Percentiles rank a stretch among this genome's conserved stretches.
phyloP scores from a whole-genome alignment of 2,888 invertebrate genomes.

The Erebia epiphron region DNA sequence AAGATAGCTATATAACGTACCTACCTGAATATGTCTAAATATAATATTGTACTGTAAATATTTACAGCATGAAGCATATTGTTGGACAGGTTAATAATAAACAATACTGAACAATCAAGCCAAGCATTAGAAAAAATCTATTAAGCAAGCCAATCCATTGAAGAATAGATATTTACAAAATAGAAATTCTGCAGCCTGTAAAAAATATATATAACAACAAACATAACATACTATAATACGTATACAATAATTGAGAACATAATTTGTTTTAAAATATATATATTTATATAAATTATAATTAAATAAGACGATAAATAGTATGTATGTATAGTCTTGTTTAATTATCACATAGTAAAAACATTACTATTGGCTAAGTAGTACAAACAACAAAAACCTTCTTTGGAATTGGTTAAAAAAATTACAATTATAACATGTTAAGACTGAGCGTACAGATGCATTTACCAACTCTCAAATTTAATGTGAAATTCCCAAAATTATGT shows the following conservation, averaged over 20 bases:
- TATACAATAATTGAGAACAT: not conserved
- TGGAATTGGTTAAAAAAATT: not conserved
- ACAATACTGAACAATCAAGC: constrained; percentile 34
- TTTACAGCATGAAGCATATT: not conserved
- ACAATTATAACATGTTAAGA: not conserved
- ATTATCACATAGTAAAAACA: too few species aligned
- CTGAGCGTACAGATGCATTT: constrained; percentile 4
- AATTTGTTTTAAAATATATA: too few species aligned
- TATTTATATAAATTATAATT: too few species aligned
- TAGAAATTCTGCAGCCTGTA: constrained; percentile 43
- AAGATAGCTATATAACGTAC: too few species aligned
- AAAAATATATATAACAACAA: constrained; percentile 43
- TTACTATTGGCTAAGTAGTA: too few species aligned
- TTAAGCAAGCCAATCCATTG: constrained; percentile 40
- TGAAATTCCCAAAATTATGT: not conserved
- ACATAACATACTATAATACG: constrained; percentile 30
- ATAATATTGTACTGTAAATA: too few species aligned
- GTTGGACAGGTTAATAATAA: not conserved
- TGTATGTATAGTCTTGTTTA: too few species aligned
- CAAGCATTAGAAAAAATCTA: constrained; percentile 34
- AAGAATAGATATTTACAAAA: constrained; percentile 41
- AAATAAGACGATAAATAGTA: too few species aligned
- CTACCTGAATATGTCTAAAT: too few species aligned
- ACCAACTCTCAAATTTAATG: too few species aligned
- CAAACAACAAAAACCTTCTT: not conserved